Base-by-base conservation (phyloP, 2,888 invertebrate species). In the Drosophila mercatorum region DNA sequence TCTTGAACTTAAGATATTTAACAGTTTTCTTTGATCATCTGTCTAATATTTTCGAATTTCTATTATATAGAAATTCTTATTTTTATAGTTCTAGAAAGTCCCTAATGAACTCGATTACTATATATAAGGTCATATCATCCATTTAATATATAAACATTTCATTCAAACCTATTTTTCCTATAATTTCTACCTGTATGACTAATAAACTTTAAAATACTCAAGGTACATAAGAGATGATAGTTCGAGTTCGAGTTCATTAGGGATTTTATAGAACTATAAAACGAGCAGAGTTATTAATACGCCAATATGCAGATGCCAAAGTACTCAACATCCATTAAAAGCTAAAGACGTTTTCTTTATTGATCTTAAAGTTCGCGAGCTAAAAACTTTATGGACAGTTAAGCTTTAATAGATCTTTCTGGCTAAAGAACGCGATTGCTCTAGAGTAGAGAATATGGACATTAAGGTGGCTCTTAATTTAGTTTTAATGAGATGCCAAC, bases 401-500 rank as follows among this genome's bases (percentile, higher is more conserved):
- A 75, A 62, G 22, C 34, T 36, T 49, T 41, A 62, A 53, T 44
- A 46, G 71, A 46, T 8, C 22, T 53, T 5, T 14, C 10, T 14
- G 52, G 22, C 38, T 12, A 11, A 38, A 26, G 38, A 14, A 11
- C 10, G n/a, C n/a, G 26, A 49, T 14, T 28, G 26, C 11, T 34
- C 31, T 34, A 3, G 17, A 41, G 31, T 41, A 11, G 28, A 17
- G 28, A 17, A 55, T 55, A n/a, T 55, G 36, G 36, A 40, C 36
- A 38, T 11, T 26, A 28, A 31, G 36, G 36, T 22, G 44, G 38
- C 62, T 53, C 72, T 73, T 86, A 86, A 86, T 88, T 77, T 67
- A 67, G 66, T 68, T 75, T 79, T 88, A 87, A 87, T 87, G 75
- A 83, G 75, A 81, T 90, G 83, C 87, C 83, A 79, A 88, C 73